Conservation (phyloP, 1,140 invertebrate species). For the Radopholus similis region DNA sequence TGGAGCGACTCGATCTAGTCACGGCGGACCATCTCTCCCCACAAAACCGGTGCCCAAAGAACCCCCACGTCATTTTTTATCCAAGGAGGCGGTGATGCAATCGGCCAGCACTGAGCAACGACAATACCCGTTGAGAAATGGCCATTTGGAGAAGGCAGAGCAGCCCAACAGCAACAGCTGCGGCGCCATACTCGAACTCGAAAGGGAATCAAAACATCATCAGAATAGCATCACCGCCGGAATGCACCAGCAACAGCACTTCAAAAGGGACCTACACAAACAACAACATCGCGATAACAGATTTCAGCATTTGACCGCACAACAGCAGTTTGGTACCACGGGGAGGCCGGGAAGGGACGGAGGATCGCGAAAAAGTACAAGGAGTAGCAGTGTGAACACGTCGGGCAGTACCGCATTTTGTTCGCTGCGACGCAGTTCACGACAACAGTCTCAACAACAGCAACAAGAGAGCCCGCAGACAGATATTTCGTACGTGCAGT, state of each 20-base stretch:
- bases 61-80: constrained; percentile 34
- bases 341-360: neutral
- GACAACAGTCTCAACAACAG: neutral
- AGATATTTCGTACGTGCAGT: constrained; percentile 55
- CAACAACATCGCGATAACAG: neutral
- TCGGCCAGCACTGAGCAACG: neutral
- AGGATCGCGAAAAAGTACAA: neutral
- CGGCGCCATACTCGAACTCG: constrained; percentile 3
- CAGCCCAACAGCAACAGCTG: constrained; percentile 8
- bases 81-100: constrained; percentile 29
- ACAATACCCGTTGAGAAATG: too few species aligned
- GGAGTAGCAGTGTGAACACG: constrained; percentile 7
- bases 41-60: constrained; percentile 29
- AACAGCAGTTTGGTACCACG: constrained; percentile 14
- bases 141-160: neutral
- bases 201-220: neutral
- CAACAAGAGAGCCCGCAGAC: constrained; percentile 50
- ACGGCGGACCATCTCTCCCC: constrained; percentile 14
- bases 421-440: neutral
- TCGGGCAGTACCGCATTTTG: neutral
- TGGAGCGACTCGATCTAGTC: too few species aligned
- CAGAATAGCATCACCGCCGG: constrained; percentile 17
- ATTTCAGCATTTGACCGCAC: neutral
- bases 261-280: neutral
- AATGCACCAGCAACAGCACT: neutral